Evolutionary conservation across 2,797 vertebrate genomes (phyloP), one percentile per base, ranked within the genome.

Genomic region (Rhynchonycteris naso): DNA sequence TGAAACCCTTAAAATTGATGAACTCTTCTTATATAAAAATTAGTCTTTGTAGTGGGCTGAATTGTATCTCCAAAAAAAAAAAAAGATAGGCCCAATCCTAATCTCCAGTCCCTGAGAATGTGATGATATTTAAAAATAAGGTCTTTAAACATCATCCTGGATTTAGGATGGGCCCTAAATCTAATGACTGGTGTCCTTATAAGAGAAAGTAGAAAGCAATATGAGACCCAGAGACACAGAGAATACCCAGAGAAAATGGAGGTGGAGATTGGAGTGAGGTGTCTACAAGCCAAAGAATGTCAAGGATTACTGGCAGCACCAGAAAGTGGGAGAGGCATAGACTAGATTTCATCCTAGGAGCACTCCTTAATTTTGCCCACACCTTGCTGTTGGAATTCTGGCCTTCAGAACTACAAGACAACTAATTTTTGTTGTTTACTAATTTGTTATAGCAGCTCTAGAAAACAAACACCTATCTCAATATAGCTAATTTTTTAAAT

Each of bases 221-320:
- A 33, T 43, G 28, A 22, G 28, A 38, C n/a, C 8, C 33, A 9
- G 56, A 58, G 71, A 68, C 71, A 18, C n/a, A 16, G 65, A 72
- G 66, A 74, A 47, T 58, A 35, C 68, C 50, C 8, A 2, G 18
- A 26, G 16, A 66, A 33, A 63, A 65, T 5, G 13, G 14, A 65
- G 68, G 50, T 35, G 33, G 58, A 74, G 16, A 22, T 7, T 38
- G 28, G 21, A 50, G 30, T 0, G 1, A 12, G 5, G 15, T 1
- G 7, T 13, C 65, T 65, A 9, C 33, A 5, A 9, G 47, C 52
- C 22, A 0, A n/a, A 43, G 5, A 71, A 6, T 12, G 1, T 2
- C 24, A 15, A 35, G 30, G 58, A 28, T 4, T 15, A 9, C 47
- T 9, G 1, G 28, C 65, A 5, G 22, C 65, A 0, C 65, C 65